A percentile compares a stretch with the other conserved stretches of the same genome.
Conservation (phyloP, 2,113 vertebrate genomes). For the Gymnorhina tibicen region DNA sequence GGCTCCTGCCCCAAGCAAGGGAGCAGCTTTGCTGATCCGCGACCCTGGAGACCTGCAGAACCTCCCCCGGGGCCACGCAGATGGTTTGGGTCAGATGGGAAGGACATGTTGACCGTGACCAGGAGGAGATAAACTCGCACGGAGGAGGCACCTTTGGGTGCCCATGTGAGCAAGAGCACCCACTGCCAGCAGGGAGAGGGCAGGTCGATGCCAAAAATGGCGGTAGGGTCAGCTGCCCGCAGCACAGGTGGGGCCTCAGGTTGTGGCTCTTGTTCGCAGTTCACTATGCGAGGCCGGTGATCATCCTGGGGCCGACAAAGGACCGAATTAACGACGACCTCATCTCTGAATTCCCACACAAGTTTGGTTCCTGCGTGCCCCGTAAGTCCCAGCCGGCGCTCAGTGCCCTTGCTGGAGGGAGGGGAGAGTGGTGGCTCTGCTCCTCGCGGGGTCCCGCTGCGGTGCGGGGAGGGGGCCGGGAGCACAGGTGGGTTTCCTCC, state of each 20-base stretch:
- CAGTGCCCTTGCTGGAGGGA: neutral
- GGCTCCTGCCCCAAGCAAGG: neutral
- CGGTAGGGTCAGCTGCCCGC: neutral
- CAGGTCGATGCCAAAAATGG: neutral
- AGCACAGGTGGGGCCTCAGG: neutral
- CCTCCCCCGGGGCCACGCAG: accelerated
- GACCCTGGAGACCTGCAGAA: neutral
- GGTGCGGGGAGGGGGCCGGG: accelerated
- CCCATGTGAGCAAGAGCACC: neutral
- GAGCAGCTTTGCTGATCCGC: neutral
- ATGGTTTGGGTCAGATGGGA: neutral
- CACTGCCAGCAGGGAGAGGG: neutral
- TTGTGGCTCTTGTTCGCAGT: conserved; percentile 68
- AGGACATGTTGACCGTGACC: neutral
- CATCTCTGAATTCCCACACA: conserved; percentile 98
- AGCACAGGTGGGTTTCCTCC: neutral
- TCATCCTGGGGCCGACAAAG: conserved; percentile 96
- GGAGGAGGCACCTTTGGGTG: neutral
- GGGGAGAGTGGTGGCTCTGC: neutral
- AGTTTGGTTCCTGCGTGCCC: conserved; percentile 98
- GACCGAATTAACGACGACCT: conserved; percentile 97
- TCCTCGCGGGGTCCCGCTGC: accelerated
- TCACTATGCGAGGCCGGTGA: conserved; percentile 96
- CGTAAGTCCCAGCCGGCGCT: conserved; percentile 76
- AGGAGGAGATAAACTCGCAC: neutral